These are phyloP conservation scores for Brachypodius melanocephalos DNA, from an alignment of 2,113 vertebrate genomes.

Conservation along the genomic window DNA sequence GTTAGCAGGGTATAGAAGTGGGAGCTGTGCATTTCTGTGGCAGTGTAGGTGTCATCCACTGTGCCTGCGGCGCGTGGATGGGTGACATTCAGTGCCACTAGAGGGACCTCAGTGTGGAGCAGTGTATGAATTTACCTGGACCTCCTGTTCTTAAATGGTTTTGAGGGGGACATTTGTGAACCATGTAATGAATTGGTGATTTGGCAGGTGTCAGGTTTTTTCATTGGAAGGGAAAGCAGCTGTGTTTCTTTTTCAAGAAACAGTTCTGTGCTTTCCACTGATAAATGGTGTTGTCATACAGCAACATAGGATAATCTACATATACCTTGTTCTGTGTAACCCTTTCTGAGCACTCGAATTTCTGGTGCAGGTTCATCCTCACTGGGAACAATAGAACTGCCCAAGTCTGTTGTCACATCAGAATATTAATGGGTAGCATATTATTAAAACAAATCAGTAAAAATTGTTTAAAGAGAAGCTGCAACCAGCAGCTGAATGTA, in stretches of 20 bases:
- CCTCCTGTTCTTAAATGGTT: background rate
- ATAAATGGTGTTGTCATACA: background rate
- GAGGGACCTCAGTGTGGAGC: background rate
- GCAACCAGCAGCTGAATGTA: background rate
- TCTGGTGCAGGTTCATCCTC: background rate
- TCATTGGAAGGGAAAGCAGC: background rate
- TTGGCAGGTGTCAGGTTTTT: background rate
- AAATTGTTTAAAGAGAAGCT: background rate
- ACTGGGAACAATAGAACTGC: background rate
- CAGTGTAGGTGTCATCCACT: background rate
- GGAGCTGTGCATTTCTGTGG: background rate
- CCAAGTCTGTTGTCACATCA: background rate
- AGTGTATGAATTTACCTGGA: background rate
- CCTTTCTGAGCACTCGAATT: background rate
- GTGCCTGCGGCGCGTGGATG: background rate
- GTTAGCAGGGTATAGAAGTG: rapidly evolving
- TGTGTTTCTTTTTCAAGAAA: background rate
- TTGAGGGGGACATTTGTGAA: background rate
- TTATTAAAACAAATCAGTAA: background rate
- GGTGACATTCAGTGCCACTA: background rate
- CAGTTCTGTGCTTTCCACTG: background rate
- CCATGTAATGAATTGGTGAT: background rate
- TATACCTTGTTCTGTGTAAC: background rate
- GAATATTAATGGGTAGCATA: background rate
- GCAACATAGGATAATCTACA: background rate